phyloP scores from a whole-genome alignment of 2,888 invertebrate genomes.

The Coelinius sp. region DNA sequence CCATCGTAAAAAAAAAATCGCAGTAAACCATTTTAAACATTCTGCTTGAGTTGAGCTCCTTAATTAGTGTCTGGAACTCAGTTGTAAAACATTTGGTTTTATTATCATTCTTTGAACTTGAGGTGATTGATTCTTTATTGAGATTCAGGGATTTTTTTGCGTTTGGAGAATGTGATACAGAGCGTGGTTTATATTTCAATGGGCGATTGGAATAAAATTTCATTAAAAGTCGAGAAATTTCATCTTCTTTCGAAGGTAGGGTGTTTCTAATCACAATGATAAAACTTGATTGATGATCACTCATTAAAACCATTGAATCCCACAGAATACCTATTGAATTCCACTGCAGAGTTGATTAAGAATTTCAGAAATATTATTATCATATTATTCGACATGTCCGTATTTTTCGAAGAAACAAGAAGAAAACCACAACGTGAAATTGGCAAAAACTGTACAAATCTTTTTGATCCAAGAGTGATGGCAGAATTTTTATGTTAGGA shows the following conservation, averaged over 20 bases:
- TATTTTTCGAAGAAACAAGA: not conserved
- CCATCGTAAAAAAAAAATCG: conserved; percentile 43
- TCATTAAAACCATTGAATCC: not conserved
- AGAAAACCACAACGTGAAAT: no score
- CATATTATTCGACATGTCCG: no score
- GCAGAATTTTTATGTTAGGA: no score
- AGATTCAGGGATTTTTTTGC: not conserved
- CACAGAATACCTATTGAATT: not conserved
- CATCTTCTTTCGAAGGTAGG: not conserved
- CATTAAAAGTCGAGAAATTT: not conserved
- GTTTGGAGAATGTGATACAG: not conserved
- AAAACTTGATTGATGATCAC: conserved; percentile 1
- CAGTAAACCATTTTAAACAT: conserved; percentile 41
- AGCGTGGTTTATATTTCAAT: not conserved
- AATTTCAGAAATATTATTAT: no score
- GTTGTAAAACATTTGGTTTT: conserved; percentile 3
- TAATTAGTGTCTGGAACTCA: conserved; percentile 23
- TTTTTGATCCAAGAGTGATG: no score
- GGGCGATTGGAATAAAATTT: not conserved
- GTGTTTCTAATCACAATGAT: not conserved
- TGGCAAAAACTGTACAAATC: no score
- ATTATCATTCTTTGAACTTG: no score
- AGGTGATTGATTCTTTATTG: not conserved
- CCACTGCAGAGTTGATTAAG: not conserved
- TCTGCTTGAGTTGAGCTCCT: conserved; percentile 19